Evolutionary conservation across 2,797 vertebrate genomes (phyloP).

Genomic region (Sebastolobus altivelis): DNA sequence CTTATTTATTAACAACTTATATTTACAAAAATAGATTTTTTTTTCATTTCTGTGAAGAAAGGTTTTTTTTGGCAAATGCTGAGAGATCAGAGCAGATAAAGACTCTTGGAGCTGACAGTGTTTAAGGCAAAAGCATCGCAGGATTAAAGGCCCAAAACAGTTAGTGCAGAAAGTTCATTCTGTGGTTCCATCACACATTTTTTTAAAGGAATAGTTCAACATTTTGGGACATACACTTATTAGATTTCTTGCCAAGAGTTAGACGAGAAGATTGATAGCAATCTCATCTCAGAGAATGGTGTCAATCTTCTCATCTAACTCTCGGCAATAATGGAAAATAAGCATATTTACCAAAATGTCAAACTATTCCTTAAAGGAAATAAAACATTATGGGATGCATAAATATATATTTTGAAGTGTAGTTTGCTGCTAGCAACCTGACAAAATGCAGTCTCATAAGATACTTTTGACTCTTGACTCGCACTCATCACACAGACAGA

Average conservation of each 20-base stretch:
- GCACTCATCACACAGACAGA: too few relatives aligned
- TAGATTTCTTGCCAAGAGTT: too few relatives aligned
- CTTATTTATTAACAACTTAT: conserved; percentile 65
- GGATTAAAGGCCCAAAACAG: not conserved
- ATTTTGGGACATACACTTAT: not conserved
- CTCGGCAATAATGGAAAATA: too few relatives aligned
- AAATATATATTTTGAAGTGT: not conserved
- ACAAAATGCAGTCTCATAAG: not conserved
- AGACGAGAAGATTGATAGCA: not conserved
- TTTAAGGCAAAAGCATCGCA: conserved; percentile 25
- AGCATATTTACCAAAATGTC: too few relatives aligned
- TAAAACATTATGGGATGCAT: not conserved
- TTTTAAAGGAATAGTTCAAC: not conserved
- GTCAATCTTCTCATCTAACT: not conserved
- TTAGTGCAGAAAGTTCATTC: conserved; percentile 5
- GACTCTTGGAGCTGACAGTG: not conserved
- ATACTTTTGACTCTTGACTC: too few relatives aligned
- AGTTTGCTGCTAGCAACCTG: not conserved
- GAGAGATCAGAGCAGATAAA: conserved; percentile 26
- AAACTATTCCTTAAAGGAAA: not conserved
- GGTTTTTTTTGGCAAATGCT: conserved; percentile 69
- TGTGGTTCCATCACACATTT: conserved; percentile 11
- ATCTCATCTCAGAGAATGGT: not conserved
- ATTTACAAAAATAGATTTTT: conserved; percentile 80
- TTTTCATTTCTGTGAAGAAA: conserved; percentile 37